Conservation (phyloP, 2,888 invertebrate genomes). For the Beris morrisii region DNA sequence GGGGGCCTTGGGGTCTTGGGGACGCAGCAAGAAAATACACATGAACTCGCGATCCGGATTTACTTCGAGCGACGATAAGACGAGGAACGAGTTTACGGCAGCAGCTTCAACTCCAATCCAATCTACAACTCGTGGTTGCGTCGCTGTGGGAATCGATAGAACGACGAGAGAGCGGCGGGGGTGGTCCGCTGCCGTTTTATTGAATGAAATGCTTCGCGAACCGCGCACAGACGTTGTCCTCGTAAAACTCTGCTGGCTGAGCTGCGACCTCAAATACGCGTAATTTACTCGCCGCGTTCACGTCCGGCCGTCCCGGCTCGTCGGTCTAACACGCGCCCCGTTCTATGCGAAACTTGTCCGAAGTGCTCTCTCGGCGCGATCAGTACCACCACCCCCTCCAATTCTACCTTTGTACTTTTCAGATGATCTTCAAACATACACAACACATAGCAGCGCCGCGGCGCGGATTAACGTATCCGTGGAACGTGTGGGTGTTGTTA, state of each 20-base stretch:
- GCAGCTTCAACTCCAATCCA: conserved; percentile 5
- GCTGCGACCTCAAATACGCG: conserved; percentile 30
- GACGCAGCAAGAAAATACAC: too few species aligned
- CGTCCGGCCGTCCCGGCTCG: conserved; percentile 5
- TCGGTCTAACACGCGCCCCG: too few species aligned
- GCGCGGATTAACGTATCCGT: conserved; percentile 16
- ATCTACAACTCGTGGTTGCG: conserved; percentile 17
- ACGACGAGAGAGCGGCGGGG: not conserved
- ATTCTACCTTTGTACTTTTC: conserved; percentile 22
- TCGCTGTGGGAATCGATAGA: not conserved
- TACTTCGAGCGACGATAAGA: conserved; percentile 15
- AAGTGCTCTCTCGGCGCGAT: too few species aligned
- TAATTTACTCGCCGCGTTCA: conserved; percentile 34
- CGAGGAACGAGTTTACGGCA: conserved; percentile 19
- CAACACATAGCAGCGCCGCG: conserved; percentile 15
- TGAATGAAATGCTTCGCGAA: conserved; percentile 32
- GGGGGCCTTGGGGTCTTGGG: too few species aligned
- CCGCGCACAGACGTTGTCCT: conserved; percentile 25
- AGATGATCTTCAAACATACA: conserved; percentile 5
- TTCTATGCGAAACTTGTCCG: too few species aligned
- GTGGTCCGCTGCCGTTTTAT: conserved; percentile 31
- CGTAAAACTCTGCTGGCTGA: conserved; percentile 4
- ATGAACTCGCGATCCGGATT: not conserved
- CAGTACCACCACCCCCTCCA: not conserved
- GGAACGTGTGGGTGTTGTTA: conserved; percentile 9